Evolutionary conservation across 2,888 invertebrate genomes (phyloP), one percentile per base, ranked within the genome.

Genomic region (Notocelia uddmanniana): DNA sequence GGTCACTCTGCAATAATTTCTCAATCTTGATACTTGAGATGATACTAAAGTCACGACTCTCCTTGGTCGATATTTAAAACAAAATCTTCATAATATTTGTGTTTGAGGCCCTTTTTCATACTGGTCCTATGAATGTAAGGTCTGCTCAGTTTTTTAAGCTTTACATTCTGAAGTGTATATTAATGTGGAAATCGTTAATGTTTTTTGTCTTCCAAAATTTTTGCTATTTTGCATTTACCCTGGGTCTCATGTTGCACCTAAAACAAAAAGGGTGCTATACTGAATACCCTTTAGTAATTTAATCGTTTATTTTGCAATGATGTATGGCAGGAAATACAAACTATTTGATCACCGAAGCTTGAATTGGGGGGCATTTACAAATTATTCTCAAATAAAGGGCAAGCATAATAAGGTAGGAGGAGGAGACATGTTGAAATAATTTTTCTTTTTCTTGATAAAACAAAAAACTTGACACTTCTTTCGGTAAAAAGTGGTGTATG

Each of bases 261-360:
- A 76, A 70, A 58, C 34, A 52, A 68, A 74, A 76, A 75, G 82
- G 87, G 88, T 90, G 89, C 87, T 85, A 89, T 88, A 86, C 86
- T 89, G 83, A 78, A 69, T 68, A 73, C n/a, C n/a, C n/a, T n/a
- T n/a, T n/a, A n/a, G n/a, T n/a, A n/a, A n/a, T n/a, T n/a, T n/a
- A n/a, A n/a, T n/a, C n/a, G n/a, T n/a, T n/a, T n/a, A n/a, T n/a
- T n/a, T n/a, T n/a, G n/a, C n/a, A n/a, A n/a, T n/a, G n/a, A n/a
- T n/a, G n/a, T n/a, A n/a, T n/a, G n/a, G n/a, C n/a, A n/a, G n/a
- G n/a, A n/a, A n/a, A n/a, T n/a, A n/a, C n/a, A n/a, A n/a, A n/a
- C n/a, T n/a, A n/a, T n/a, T n/a, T n/a, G n/a, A n/a, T n/a, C n/a
- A n/a, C n/a, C n/a, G n/a, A n/a, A n/a, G n/a, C n/a, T n/a, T n/a